Percentiles rank a stretch among this genome's conserved stretches.
Evolutionary conservation across 2,113 vertebrate species (phyloP).

Genomic region (Anolis carolinensis): DNA sequence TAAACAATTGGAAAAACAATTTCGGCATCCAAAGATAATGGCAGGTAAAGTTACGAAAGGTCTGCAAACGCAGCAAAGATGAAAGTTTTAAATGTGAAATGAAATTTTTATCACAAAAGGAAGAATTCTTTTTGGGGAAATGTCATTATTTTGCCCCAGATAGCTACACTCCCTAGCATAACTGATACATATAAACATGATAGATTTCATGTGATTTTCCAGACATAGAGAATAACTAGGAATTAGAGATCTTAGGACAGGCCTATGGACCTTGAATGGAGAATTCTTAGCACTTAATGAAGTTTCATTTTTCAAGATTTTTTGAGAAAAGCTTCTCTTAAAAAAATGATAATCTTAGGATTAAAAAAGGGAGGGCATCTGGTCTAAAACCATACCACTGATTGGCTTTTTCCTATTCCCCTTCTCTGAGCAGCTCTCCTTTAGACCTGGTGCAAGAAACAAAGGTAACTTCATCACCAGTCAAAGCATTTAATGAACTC

Average conservation of each 20-base stretch:
- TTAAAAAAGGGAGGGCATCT: conserved; percentile 61
- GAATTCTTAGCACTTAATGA: neutral
- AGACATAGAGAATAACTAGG: neutral
- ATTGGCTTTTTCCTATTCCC: conserved; percentile 61
- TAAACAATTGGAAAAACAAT: too few relatives aligned
- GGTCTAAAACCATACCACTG: conserved; percentile 53
- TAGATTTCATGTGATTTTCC: neutral
- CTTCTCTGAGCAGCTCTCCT: conserved; percentile 43
- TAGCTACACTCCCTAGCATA: too few relatives aligned
- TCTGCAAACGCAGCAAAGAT: too few relatives aligned
- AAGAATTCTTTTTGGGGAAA: too few relatives aligned
- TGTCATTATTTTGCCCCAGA: too few relatives aligned
- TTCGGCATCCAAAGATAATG: too few relatives aligned
- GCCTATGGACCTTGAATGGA: neutral
- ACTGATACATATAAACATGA: neutral
- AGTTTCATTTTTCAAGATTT: neutral
- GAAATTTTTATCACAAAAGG: too few relatives aligned
- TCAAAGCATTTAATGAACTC: conserved; percentile 61
- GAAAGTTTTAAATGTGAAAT: too few relatives aligned
- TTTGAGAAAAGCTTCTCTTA: neutral
- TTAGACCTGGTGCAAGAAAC: conserved; percentile 58
- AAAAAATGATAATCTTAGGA: conserved; percentile 47
- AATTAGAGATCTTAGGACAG: neutral
- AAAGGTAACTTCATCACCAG: conserved; percentile 65
- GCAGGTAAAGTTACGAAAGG: too few relatives aligned